Evolutionary conservation across 1,140 invertebrate genomes (phyloP), one percentile per base, ranked within the genome.

Genomic region (Cecropterus lyciades): DNA sequence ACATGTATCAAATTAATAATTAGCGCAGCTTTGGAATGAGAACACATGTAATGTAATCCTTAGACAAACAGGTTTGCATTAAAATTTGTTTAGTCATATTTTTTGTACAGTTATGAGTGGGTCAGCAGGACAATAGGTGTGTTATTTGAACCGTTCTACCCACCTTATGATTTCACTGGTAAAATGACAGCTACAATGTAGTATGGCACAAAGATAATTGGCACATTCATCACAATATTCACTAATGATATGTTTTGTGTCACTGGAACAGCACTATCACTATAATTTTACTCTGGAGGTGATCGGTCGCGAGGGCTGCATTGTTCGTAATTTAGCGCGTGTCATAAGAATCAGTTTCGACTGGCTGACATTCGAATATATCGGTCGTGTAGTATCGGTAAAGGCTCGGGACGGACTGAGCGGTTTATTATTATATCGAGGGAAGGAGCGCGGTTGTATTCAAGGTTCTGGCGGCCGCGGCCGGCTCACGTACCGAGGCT

Each of bases 371-470:
- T 27, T 49, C 46, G 45, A 37, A 51, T 62, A 51, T 62, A 81
- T 78, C 77, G 78, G 69, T 83, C 84, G 87, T 88, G 86, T 81
- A 71, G 69, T 79, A 77, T 87, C 82, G 82, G 67, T 87, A 84
- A 76, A 87, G 85, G 80, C 75, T 88, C 73, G 75, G 69, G 80
- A 78, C 83, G 81, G 77, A 89, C 88, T 91, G 88, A 90, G 79
- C 79, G 80, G 74, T 85, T 85, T 87, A 85, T 87, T 90, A 85
- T 91, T 88, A 80, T 88, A 84, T 78, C 73, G 81, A 80, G 82
- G 84, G 78, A 90, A 86, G 88, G 88, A 87, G 81, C 76, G 80
- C 75, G 70, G 79, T 67, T 77, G 81, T 79, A 75, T 75, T 87
- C 88, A 89, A 91, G 88, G 86, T 88, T 82, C 76, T 68, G 72